Conservation (phyloP, 2,113 vertebrate species). For the Recurvirostra avosetta region DNA sequence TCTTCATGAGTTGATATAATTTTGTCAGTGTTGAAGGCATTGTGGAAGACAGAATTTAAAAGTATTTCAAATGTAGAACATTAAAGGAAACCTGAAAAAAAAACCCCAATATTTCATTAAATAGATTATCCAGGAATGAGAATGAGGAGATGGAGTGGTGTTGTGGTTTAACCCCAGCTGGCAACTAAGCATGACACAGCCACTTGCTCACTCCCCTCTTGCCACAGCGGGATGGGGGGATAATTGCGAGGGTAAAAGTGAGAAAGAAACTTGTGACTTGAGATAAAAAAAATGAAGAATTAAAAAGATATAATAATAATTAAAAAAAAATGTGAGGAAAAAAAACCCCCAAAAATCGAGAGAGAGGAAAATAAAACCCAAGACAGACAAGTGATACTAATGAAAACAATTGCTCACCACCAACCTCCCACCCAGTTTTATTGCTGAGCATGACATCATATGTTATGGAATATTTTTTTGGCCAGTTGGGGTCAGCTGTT, state of each 20-base stretch:
- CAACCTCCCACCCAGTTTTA: background rate
- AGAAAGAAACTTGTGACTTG: background rate
- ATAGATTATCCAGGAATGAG: background rate
- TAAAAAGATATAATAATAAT: background rate
- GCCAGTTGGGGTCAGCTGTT: background rate
- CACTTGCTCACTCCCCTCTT: fast-evolving
- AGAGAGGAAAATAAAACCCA: background rate
- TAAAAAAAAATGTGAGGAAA: background rate
- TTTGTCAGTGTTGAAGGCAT: background rate
- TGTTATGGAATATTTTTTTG: background rate
- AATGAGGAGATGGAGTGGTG: background rate
- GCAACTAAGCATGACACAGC: background rate
- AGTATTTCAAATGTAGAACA: background rate
- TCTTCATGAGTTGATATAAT: background rate
- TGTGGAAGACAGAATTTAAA: background rate
- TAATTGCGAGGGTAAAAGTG: background rate
- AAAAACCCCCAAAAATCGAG: no score
- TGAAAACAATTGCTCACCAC: background rate
- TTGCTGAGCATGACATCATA: background rate
- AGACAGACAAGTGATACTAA: background rate
- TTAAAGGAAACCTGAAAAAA: background rate
- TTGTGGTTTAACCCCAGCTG: background rate
- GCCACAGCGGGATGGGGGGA: background rate
- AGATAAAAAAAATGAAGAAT: background rate
- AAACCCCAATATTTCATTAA: background rate